Conservation (phyloP, 2,797 vertebrate genomes). For the Steatocranus sp. region DNA sequence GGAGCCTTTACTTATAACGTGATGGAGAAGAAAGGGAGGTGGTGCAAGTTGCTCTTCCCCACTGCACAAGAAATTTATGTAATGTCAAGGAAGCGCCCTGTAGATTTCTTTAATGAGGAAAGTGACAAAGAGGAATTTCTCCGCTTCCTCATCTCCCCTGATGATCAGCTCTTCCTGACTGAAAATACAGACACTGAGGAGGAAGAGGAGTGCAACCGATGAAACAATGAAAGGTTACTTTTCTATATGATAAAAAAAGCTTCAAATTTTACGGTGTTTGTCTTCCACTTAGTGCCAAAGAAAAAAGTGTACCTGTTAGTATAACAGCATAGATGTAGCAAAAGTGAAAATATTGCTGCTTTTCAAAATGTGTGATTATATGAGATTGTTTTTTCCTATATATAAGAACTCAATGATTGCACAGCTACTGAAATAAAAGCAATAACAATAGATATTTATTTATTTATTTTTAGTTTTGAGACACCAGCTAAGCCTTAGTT, state of each 20-base stretch:
- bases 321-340: background rate
- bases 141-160: background rate
- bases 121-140: background rate
- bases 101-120: background rate
- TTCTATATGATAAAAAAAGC: background rate
- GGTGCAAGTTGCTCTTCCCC: background rate
- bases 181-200: background rate
- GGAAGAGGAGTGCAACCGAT: rapidly evolving
- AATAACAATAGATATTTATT: background rate
- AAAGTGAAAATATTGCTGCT: background rate
- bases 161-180: background rate
- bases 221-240: rapidly evolving
- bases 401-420: background rate
- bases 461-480: background rate
- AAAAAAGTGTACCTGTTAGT: background rate
- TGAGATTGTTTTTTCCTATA: background rate
- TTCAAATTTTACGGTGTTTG: background rate
- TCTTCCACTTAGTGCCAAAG: background rate
- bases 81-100: background rate
- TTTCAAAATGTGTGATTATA: background rate
- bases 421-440: background rate
- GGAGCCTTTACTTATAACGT: background rate
- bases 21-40: background rate
- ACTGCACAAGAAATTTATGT: background rate
- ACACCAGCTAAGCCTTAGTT: background rate